Evolutionary conservation across 2,888 invertebrate species (phyloP).

Genomic region (Catocala fraxini): DNA sequence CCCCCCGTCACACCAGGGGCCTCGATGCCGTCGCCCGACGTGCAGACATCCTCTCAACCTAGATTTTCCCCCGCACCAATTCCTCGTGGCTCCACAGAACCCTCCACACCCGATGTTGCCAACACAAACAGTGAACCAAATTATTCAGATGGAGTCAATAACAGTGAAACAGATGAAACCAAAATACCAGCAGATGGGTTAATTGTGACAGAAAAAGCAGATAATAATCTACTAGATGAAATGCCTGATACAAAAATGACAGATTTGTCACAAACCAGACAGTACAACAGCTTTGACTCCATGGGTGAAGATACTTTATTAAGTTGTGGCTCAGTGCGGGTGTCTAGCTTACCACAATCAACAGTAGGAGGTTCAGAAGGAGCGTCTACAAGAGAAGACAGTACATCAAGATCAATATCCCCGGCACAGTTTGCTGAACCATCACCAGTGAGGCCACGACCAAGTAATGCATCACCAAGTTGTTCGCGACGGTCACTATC

Average conservation of each 20-base stretch:
- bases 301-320: slow-evolving; percentile 82
- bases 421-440: slow-evolving; percentile 84
- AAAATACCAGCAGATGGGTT: slow-evolving; percentile 81
- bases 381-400: slow-evolving; percentile 75
- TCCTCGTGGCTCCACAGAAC: slow-evolving; percentile 69
- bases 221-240: slow-evolving; percentile 82
- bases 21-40: slow-evolving; percentile 70
- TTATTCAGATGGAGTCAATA: slow-evolving; percentile 75
- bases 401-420: slow-evolving; percentile 80
- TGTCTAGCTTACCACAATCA: slow-evolving; percentile 74
- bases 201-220: slow-evolving; percentile 84
- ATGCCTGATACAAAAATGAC: slow-evolving; percentile 86
- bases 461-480: slow-evolving; percentile 78
- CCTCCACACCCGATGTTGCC: slow-evolving; percentile 66
- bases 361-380: slow-evolving; percentile 74
- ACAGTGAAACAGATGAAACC: slow-evolving; percentile 67
- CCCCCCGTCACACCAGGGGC: slow-evolving; percentile 82
- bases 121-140: slow-evolving; percentile 77
- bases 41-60: slow-evolving; percentile 56
- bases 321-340: slow-evolving; percentile 81
- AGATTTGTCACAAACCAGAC: slow-evolving; percentile 82
- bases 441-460: slow-evolving; percentile 74
- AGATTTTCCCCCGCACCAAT: slow-evolving; percentile 64
- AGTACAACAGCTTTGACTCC: slow-evolving; percentile 83
- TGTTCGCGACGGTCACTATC: slow-evolving; percentile 81